Evolutionary conservation across 2,888 invertebrate species (phyloP).

Genomic region (Cenopis cana): DNA sequence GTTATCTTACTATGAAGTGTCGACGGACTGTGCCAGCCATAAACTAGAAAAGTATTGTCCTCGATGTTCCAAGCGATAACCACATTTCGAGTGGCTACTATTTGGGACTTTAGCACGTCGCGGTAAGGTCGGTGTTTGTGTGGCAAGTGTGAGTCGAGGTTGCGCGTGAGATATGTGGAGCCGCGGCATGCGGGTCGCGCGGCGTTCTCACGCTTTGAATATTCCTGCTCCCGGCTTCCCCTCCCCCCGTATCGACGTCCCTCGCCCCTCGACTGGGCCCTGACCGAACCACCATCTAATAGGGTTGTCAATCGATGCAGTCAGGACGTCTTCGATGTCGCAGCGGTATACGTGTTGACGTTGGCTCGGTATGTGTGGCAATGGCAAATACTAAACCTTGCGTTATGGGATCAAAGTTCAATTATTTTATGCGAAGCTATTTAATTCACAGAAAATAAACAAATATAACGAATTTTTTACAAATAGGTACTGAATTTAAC

Average conservation of each 20-base stretch:
- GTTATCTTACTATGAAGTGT: too few relatives aligned
- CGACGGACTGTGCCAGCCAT: slow-evolving; percentile 82
- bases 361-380: neutral
- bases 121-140: slow-evolving; percentile 63
- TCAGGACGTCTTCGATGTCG: slow-evolving; percentile 9
- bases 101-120: slow-evolving; percentile 61
- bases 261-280: slow-evolving; percentile 53
- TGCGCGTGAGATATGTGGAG: slow-evolving; percentile 85
- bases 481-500: too few relatives aligned
- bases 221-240: slow-evolving; percentile 79
- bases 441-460: neutral
- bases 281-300: slow-evolving; percentile 52
- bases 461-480: too few relatives aligned
- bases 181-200: slow-evolving; percentile 84
- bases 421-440: neutral
- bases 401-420: neutral
- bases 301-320: slow-evolving; percentile 35
- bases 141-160: slow-evolving; percentile 65
- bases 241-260: slow-evolving; percentile 54
- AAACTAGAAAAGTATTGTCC: slow-evolving; percentile 85
- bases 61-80: slow-evolving; percentile 83
- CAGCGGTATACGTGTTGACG: neutral
- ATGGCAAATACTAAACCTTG: neutral
- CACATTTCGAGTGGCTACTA: slow-evolving; percentile 57
- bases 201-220: slow-evolving; percentile 85